Evolutionary conservation across 2,113 vertebrate species (phyloP).

Genomic region (Leucosticte australis): DNA sequence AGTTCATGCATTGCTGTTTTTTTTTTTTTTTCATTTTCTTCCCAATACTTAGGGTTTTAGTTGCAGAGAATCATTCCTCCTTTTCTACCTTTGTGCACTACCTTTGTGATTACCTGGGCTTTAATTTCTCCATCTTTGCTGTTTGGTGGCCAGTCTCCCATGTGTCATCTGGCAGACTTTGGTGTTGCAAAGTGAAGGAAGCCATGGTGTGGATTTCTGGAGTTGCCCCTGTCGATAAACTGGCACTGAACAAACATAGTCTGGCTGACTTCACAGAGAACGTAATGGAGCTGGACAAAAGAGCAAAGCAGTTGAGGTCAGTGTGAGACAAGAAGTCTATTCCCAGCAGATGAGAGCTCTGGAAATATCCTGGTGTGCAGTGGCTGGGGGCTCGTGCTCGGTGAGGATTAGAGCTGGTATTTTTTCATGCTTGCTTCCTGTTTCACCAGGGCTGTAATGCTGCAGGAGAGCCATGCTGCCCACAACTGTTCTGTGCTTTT

Average conservation of each 20-base stretch:
- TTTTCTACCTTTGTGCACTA: not conserved
- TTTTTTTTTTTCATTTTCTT: not conserved
- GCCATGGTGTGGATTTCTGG: not conserved
- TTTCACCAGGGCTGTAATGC: not conserved
- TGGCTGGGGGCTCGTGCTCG: not conserved
- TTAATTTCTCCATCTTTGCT: not conserved
- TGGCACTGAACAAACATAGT: not conserved
- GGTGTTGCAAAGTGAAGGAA: not conserved
- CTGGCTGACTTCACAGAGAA: not conserved
- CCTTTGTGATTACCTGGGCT: not conserved
- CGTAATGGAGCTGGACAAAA: not conserved
- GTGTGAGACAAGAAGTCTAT: not conserved
- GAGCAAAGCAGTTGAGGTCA: not conserved
- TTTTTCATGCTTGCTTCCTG: not conserved
- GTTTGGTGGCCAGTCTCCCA: not conserved
- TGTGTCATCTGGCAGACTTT: not conserved
- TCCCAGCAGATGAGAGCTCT: not conserved
- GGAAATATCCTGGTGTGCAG: not conserved
- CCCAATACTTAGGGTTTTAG: not conserved
- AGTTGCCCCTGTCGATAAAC: fast-evolving
- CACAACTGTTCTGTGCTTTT: not conserved
- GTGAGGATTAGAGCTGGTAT: not conserved
- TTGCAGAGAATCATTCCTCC: not conserved
- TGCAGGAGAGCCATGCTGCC: not conserved
- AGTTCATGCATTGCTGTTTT: not conserved